phyloP scores from a whole-genome alignment of 1,140 invertebrate species.

The Calephelis virginiensis region DNA sequence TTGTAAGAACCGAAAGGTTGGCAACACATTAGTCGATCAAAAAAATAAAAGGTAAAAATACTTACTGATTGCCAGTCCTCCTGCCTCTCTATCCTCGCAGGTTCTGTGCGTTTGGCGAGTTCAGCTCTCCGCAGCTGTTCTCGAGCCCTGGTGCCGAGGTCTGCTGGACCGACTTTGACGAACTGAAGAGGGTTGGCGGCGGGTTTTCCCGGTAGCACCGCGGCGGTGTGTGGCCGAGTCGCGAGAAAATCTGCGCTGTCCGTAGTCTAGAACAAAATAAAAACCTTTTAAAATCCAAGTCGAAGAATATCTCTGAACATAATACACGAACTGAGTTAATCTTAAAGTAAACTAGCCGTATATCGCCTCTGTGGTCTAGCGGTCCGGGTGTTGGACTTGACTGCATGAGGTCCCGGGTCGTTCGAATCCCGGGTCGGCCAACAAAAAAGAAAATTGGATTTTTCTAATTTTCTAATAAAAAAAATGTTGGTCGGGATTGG shows the following conservation, averaged over 20 bases:
- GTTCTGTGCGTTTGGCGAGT: slow-evolving; percentile 88
- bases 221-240: slow-evolving; percentile 63
- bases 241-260: slow-evolving; percentile 72
- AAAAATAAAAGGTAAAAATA: slow-evolving; percentile 31
- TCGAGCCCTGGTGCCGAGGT: slow-evolving; percentile 89
- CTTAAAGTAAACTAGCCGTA: no score
- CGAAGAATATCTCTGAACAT: background rate
- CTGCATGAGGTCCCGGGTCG: no score
- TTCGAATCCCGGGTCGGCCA: no score
- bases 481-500: no score
- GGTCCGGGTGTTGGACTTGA: no score
- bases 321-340: no score
- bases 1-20: no score
- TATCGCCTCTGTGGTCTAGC: no score
- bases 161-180: slow-evolving; percentile 88
- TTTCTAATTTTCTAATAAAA: no score
- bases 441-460: no score
- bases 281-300: slow-evolving; percentile 18
- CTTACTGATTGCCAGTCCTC: slow-evolving; percentile 96
- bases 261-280: slow-evolving; percentile 51
- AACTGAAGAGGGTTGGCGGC: slow-evolving; percentile 93
- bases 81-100: slow-evolving; percentile 86
- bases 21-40: no score
- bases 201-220: slow-evolving; percentile 83
- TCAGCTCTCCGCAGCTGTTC: slow-evolving; percentile 92